Percentiles rank a stretch among this genome's conserved stretches.
phyloP scores from a whole-genome alignment of 2,888 invertebrate genomes.

The Acanthopleura granulata region DNA sequence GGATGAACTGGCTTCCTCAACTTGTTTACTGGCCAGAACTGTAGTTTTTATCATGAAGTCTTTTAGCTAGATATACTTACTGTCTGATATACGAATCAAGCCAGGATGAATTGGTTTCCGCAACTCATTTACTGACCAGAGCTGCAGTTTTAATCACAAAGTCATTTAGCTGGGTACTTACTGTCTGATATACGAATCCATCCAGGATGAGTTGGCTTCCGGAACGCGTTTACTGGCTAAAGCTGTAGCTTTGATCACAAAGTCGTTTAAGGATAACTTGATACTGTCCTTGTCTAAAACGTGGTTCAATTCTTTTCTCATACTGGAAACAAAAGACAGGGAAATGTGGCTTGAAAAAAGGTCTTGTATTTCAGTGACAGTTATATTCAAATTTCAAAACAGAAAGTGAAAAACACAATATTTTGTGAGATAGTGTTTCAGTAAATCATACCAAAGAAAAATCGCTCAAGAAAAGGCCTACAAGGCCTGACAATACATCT shows the following conservation, averaged over 20 bases:
- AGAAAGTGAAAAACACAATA: too few relatives aligned
- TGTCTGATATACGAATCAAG: conserved; percentile 92
- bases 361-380: too few relatives aligned
- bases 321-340: conserved; percentile 56
- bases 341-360: background rate
- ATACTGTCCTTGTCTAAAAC: conserved; percentile 81
- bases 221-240: conserved; percentile 91
- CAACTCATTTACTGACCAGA: conserved; percentile 88
- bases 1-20: too few relatives aligned
- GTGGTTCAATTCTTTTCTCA: conserved; percentile 85
- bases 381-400: too few relatives aligned
- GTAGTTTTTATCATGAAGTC: too few relatives aligned
- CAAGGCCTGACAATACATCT: too few relatives aligned
- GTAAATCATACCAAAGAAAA: too few relatives aligned
- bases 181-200: conserved; percentile 93
- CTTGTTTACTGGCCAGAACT: too few relatives aligned
- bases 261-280: conserved; percentile 96
- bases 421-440: too few relatives aligned
- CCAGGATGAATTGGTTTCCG: conserved; percentile 96
- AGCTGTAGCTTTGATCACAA: conserved; percentile 94
- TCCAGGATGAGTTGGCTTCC: conserved; percentile 95
- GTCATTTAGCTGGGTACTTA: conserved; percentile 82
- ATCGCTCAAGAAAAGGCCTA: too few relatives aligned
- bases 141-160: conserved; percentile 96
- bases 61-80: too few relatives aligned